Percentiles rank a stretch among this genome's conserved stretches.
These are phyloP conservation scores for Disparrhopalites patrizii DNA, from an alignment of 2,888 invertebrate species.

Conservation along the genomic window DNA sequence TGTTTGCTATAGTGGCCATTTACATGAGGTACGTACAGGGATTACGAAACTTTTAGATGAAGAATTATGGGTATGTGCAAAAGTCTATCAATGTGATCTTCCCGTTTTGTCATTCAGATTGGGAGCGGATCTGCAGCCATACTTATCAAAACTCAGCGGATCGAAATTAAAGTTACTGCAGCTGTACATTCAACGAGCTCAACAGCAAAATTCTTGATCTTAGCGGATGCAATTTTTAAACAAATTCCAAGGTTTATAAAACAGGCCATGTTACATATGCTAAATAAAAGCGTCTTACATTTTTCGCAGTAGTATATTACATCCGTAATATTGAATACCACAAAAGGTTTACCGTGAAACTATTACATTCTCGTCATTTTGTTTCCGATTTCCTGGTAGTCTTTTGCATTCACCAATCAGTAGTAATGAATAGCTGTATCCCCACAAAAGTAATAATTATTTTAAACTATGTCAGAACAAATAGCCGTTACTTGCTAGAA, in stretches of 20 bases:
- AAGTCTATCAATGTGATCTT: conserved; percentile 5
- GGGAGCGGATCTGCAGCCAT: conserved; percentile 57
- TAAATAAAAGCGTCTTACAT: too few species aligned
- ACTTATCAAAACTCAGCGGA: conserved; percentile 73
- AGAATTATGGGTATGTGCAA: too few species aligned
- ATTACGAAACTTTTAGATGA: not conserved
- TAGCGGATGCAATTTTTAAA: not conserved
- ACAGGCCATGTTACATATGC: not conserved
- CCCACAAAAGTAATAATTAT: too few species aligned
- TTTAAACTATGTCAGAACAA: too few species aligned
- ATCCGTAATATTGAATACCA: too few species aligned
- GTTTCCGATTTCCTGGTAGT: too few species aligned
- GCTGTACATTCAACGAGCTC: conserved; percentile 67
- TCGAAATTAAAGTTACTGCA: conserved; percentile 85
- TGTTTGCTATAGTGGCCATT: conserved; percentile 95
- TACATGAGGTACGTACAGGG: conserved; percentile 61
- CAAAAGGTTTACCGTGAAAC: too few species aligned
- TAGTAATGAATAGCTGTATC: too few species aligned
- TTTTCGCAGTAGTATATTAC: too few species aligned
- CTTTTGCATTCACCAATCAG: too few species aligned
- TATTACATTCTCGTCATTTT: too few species aligned
- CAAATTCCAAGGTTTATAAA: not conserved
- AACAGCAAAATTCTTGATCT: conserved; percentile 45
- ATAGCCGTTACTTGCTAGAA: too few species aligned
- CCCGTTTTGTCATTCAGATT: conserved; percentile 32